These are phyloP conservation scores for Maniola hyperantus DNA, from an alignment of 2,888 invertebrate genomes.

Conservation along the genomic window DNA sequence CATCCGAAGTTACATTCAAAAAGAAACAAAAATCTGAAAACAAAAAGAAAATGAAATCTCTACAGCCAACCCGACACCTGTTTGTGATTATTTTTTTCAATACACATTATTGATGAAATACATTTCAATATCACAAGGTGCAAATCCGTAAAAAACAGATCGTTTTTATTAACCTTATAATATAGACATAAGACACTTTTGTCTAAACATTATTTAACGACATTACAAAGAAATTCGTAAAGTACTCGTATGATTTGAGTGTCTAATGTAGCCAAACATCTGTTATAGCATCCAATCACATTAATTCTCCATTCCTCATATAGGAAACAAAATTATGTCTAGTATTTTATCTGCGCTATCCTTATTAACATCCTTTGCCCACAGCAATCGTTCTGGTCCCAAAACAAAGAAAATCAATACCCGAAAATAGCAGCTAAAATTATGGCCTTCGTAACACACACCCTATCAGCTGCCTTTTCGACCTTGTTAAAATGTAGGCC, in stretches of 20 bases:
- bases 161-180: not conserved
- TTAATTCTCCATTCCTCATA: not conserved
- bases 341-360: conserved; percentile 33
- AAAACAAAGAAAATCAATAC: conserved; percentile 72
- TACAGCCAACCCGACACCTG: conserved; percentile 56
- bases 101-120: conserved; percentile 57
- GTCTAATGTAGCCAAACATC: not conserved
- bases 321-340: not conserved
- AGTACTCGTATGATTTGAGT: not conserved
- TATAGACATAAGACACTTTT: conserved; percentile 19
- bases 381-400: conserved; percentile 55
- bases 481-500: conserved; percentile 73
- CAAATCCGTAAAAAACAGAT: conserved; percentile 36
- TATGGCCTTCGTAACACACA: conserved; percentile 67
- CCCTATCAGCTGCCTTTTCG: conserved; percentile 71
- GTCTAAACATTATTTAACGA: not conserved
- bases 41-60: conserved; percentile 27
- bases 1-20: not conserved
- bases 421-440: conserved; percentile 69
- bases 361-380: conserved; percentile 65
- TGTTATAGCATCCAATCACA: not conserved
- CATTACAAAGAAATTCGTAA: not conserved
- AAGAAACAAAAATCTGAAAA: not conserved
- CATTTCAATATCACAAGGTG: conserved; percentile 66
- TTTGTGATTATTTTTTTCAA: conserved; percentile 59